Evolutionary conservation across 2,888 invertebrate species (phyloP).

Genomic region (Thymelicus lineola): DNA sequence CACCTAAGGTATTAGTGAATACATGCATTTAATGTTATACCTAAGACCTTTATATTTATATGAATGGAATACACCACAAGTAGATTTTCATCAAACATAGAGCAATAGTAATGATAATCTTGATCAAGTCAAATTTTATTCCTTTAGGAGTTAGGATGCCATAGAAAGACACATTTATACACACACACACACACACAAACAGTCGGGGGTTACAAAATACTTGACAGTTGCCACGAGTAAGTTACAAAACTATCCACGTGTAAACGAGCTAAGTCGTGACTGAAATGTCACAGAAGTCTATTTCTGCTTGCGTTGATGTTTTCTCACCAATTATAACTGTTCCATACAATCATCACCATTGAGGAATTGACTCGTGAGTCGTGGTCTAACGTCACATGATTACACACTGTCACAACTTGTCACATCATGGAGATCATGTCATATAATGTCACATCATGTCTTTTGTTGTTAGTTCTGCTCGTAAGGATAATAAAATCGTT

Average conservation of each 20-base stretch:
- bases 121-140: too few relatives aligned
- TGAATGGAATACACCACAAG: too few relatives aligned
- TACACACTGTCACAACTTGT: background rate
- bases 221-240: too few relatives aligned
- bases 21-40: too few relatives aligned
- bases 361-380: conserved; percentile 5
- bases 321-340: conserved; percentile 32
- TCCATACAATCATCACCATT: conserved; percentile 25
- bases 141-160: too few relatives aligned
- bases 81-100: too few relatives aligned
- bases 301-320: conserved; percentile 13
- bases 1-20: too few relatives aligned
- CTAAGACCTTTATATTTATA: too few relatives aligned
- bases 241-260: background rate
- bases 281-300: conserved; percentile 27
- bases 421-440: background rate
- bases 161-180: too few relatives aligned
- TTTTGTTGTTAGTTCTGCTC: background rate
- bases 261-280: conserved; percentile 19
- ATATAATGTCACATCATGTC: background rate
- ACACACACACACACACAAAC: too few relatives aligned
- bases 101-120: too few relatives aligned
- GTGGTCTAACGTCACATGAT: conserved; percentile 1
- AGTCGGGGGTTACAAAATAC: too few relatives aligned
- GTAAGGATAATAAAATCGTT: background rate